Base-by-base conservation (phyloP, 2,113 vertebrate species). In the Pelobates fuscus region DNA sequence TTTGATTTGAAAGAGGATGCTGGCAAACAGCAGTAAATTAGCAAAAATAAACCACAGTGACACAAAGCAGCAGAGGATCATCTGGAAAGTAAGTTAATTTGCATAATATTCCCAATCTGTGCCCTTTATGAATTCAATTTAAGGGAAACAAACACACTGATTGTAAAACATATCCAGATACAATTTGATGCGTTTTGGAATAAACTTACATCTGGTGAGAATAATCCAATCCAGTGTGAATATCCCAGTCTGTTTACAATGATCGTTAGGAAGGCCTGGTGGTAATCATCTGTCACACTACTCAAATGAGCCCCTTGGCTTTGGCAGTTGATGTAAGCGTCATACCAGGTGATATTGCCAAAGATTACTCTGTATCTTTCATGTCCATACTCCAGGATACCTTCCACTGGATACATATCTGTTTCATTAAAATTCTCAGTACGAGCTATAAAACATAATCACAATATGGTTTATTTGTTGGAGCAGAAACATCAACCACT, bases 261-360 rank as follows among this genome's bases (percentile, higher is more conserved):
- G 74, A 98, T 85, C 0, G 93, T 97, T 78, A 98, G 94, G 89
- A 98, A 98, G 54, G 96, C 92, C 81, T 98, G 97, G 62, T 95
- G 94, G 83, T 92, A 98, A 60, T 91, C 88, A 79, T 98, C 90
- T 70, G 92, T 86, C 62, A 98, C 84, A 90, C 94, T 96, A 85
- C 91, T 95, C 80, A 98, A 84, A 74, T 95, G 89, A 0, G 92
- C 86, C 1, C 90, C 84, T 0, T 84, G 88, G 66, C 89, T 82
- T 71, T 83, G 78, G 84, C 97, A 99, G 80, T 81, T 73, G 80
- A 86, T 86, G 74, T 91, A 82, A n/a, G 96, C 95, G 60, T 91
- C 81, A 76, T 95, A 92, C 96, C 97, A 98, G 3, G 93, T 97
- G 85, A 98, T 85, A 87, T 96, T 98, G 78, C 92, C 93, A 70